Evolutionary conservation across 2,888 invertebrate species (phyloP).

Genomic region (Tortrix viridana): DNA sequence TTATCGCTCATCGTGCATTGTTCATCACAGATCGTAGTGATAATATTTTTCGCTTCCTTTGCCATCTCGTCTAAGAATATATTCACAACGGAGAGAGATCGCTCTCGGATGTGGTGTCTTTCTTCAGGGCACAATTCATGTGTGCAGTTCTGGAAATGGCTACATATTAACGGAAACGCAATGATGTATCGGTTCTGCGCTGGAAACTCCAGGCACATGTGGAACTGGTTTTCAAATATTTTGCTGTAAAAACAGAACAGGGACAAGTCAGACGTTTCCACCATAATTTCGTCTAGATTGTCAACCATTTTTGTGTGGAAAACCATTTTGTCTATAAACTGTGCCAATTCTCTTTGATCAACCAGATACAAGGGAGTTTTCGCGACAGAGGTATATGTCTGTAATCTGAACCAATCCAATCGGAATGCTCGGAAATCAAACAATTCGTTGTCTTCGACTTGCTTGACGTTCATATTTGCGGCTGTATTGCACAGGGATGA

Average conservation of each 20-base stretch:
- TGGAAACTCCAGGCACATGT: slow-evolving; percentile 99
- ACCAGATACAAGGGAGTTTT: slow-evolving; percentile 91
- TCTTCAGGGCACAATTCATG: slow-evolving; percentile 99
- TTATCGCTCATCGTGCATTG: slow-evolving; percentile 98
- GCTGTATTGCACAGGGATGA: slow-evolving; percentile 96
- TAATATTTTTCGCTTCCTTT: slow-evolving; percentile 99
- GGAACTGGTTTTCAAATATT: slow-evolving; percentile 99
- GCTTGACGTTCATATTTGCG: slow-evolving; percentile 93
- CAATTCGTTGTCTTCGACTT: slow-evolving; percentile 97
- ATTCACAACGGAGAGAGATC: slow-evolving; percentile 97
- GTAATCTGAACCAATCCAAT: slow-evolving; percentile 98
- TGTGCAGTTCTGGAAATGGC: slow-evolving; percentile 98
- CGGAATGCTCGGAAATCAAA: slow-evolving; percentile 98
- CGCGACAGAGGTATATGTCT: slow-evolving; percentile 95
- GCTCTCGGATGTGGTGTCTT: slow-evolving; percentile 97
- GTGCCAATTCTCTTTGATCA: slow-evolving; percentile 94
- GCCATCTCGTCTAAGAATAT: slow-evolving; percentile 99
- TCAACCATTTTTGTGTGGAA: slow-evolving; percentile 99
- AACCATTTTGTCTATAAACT: slow-evolving; percentile 96
- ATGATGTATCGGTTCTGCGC: slow-evolving; percentile 99
- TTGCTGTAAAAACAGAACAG: slow-evolving; percentile 99
- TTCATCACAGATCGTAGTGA: slow-evolving; percentile 99
- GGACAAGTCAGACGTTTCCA: slow-evolving; percentile 98
- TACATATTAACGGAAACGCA: slow-evolving; percentile 98
- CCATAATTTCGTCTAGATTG: slow-evolving; percentile 97